A percentile compares a stretch with the other conserved stretches of the same genome.
Conservation (phyloP, 2,113 vertebrate genomes). For the Alces alces region DNA sequence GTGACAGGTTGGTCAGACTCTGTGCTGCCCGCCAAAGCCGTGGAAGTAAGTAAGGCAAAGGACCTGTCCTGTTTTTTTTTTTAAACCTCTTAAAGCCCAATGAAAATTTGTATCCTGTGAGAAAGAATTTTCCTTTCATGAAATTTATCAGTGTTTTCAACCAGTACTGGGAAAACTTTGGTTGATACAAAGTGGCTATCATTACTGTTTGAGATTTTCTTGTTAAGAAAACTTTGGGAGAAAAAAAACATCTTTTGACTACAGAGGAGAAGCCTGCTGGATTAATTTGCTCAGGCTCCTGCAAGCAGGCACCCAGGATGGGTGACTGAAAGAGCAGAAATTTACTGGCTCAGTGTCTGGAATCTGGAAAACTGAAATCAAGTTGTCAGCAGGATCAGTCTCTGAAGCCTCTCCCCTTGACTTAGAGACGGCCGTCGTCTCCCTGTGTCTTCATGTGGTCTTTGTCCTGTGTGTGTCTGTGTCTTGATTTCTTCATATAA, state of each 20-base stretch:
- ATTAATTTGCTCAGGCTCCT: background rate
- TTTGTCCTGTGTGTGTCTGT: background rate
- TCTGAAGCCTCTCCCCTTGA: background rate
- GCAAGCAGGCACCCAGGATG: fast-evolving
- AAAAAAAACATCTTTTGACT: background rate
- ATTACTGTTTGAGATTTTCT: background rate
- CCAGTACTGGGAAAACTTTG: background rate
- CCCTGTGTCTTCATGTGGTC: background rate
- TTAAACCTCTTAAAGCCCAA: background rate
- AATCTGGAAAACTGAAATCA: background rate
- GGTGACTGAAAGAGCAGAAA: no score
- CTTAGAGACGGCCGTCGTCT: background rate
- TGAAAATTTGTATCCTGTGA: background rate
- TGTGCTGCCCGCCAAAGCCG: background rate
- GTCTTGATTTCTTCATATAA: background rate
- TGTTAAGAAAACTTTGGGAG: background rate
- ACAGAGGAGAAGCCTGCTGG: background rate
- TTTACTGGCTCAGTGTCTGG: background rate
- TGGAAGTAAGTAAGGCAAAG: background rate
- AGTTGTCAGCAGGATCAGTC: background rate
- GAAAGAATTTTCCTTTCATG: background rate
- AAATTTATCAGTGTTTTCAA: background rate
- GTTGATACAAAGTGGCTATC: background rate
- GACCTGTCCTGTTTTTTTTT: background rate
- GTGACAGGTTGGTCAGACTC: background rate